Evolutionary conservation across 2,113 vertebrate genomes (phyloP), one percentile per base, ranked within the genome.

Genomic region (Megaleporinus macrocephalus): DNA sequence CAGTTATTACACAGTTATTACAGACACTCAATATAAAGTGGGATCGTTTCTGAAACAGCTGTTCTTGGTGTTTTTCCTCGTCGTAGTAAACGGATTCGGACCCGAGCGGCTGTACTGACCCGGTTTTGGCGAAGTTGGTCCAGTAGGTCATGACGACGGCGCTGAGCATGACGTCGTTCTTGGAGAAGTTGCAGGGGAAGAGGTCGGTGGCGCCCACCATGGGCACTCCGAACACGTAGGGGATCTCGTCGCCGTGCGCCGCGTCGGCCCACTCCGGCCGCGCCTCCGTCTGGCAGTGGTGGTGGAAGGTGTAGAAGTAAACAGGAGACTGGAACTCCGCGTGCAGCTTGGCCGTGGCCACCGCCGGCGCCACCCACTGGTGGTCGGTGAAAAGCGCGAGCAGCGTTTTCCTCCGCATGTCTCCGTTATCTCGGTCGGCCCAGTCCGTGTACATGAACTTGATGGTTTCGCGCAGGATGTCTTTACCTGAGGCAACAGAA

Each of bases 361-460:
- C 96, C 0, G 97, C 97, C 0, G 97, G 97, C 0, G 97, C 97
- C 84, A 99, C 97, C 97, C 97, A 99, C 76, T 99, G 97, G 87
- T 99, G 97, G 90, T 98, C 97, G 0, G 97, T 99, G 88, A 99
- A 99, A 66, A 99, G 94, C 0, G 97, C 97, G 83, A 99, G 87
- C 14, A 99, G 90, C 3, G 96, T 98, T 91, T 98, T 99, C 0
- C 97, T 89, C 24, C 97, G 89, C 97, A 98, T 98, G 90, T 99
- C 97, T 0, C 95, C 96, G 5, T 98, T 98, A 90, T 99, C 97
- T 5, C 97, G 92, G 89, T 99, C 97, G 0, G 97, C 97, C 97
- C 97, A 99, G 89, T 98, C 97, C 0, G 97, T 99, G 92, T 98
- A 99, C 97, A 99, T 99, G 88, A 98, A 99, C 91, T 98, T 99